Base-by-base conservation (phyloP, 2,888 invertebrate species). In the Cheilosia scutellata region DNA sequence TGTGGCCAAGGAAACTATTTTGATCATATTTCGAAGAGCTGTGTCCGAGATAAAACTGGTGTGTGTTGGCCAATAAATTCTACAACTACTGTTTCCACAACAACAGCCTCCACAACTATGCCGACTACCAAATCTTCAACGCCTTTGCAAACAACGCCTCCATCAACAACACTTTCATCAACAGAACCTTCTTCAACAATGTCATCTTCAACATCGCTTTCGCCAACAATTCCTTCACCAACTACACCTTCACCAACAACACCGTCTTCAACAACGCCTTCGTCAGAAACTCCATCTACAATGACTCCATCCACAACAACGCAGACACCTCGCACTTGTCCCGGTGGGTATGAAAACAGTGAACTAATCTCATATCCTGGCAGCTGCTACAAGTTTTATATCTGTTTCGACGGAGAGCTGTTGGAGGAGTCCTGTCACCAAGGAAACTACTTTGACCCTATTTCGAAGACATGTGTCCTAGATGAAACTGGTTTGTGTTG, bases 1-100 rank as follows among this genome's bases (percentile, higher is more conserved):
- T 91, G 91, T 33, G 90, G 89, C 0, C 37, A 55, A 2, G 90
- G 90, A 37, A 89, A 90, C 37, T 58, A 88, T 4, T 90, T 90
- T 47, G 82, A 89, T 63, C 83, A 53, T 4, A 44, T 58, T 11
- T 66, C 74, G 0, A 68, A 80, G 1, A 55, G 57, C 6, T 91
- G 91, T 63, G 88, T 80, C n/a, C 74, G 72, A 0, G 91, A 91
- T 42, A 87, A 60, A 4, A 51, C 75, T 6, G 76, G 70, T 4
- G 13, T 11, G 13, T 82, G 78, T 25, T 66, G 40, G 78, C 16
- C 5, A 5, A 55, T 2, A 27, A 31, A 33, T 16, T 25, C 44
- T 25, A 47, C 42, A 51, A 47, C 63, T n/a, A 58, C 82, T 2
- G 33, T 20, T 16, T 13, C 55, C 1, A 68, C 44, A 58, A 7